Conservation (phyloP, 2,888 invertebrate genomes). For the Gortyna flavago region DNA sequence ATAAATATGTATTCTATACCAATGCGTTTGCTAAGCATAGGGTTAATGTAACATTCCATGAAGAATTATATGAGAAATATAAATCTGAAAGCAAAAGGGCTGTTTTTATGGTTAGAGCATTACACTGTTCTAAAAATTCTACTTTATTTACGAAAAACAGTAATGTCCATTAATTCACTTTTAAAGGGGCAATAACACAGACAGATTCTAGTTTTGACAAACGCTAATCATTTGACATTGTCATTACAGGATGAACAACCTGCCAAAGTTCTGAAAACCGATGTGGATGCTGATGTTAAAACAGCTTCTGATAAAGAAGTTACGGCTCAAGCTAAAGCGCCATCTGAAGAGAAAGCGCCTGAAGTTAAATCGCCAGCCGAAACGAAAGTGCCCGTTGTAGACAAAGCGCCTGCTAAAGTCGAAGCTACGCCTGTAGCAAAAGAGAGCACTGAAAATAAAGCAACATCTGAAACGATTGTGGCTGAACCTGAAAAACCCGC, state of each 20-base stretch:
- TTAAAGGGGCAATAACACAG: not conserved
- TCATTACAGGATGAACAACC: slow-evolving; percentile 82
- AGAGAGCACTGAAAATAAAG: slow-evolving; percentile 46
- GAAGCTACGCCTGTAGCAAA: slow-evolving; percentile 27
- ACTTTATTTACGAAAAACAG: not conserved
- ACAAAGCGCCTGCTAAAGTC: not conserved
- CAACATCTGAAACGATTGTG: slow-evolving; percentile 23
- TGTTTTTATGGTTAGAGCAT: not conserved
- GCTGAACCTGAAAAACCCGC: slow-evolving; percentile 31
- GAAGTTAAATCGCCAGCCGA: slow-evolving; percentile 19
- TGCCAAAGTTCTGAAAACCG: slow-evolving; percentile 89
- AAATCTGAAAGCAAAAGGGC: not conserved
- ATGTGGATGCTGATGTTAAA: slow-evolving; percentile 78
- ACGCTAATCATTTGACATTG: not conserved
- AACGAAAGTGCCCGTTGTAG: slow-evolving; percentile 4
- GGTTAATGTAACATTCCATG: not conserved
- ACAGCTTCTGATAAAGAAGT: slow-evolving; percentile 66
- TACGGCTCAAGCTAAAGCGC: slow-evolving; percentile 3
- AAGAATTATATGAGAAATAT: not conserved
- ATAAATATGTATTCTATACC: not conserved
- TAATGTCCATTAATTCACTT: not conserved
- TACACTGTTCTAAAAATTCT: not conserved
- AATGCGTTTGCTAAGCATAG: slow-evolving; percentile 2
- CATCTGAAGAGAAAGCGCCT: slow-evolving; percentile 30
- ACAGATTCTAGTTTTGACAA: not conserved